Conservation (phyloP, 1,140 invertebrate genomes). For the Listronotus oregonensis region DNA sequence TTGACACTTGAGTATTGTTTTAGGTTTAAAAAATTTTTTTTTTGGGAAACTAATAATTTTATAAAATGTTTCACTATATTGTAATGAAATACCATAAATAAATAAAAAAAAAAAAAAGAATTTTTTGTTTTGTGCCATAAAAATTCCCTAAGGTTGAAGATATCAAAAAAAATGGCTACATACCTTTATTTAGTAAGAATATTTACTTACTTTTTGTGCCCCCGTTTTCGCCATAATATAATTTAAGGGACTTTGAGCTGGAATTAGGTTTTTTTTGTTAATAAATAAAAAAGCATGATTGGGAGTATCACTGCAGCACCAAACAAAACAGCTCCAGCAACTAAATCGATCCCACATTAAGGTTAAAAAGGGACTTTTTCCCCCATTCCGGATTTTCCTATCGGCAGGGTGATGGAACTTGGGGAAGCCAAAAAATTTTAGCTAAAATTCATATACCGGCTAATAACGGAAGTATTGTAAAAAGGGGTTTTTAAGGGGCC, state of each 20-base stretch:
- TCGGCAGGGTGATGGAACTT: slow-evolving; percentile 53
- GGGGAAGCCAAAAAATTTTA: slow-evolving; percentile 51
- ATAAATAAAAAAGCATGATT: slow-evolving; percentile 37
- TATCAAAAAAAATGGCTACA: too few relatives aligned
- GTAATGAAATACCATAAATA: too few relatives aligned
- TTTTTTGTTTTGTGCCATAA: too few relatives aligned
- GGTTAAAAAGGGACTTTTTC: slow-evolving; percentile 46
- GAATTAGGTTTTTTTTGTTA: slow-evolving; percentile 34
- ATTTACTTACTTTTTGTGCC: slow-evolving; percentile 35
- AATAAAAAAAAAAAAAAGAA: too few relatives aligned
- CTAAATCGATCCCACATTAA: slow-evolving; percentile 50
- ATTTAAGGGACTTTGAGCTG: slow-evolving; percentile 22
- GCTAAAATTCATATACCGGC: too few relatives aligned
- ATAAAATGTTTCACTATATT: too few relatives aligned
- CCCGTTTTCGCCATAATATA: background rate
- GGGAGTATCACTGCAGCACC: slow-evolving; percentile 46
- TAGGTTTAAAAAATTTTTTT: too few relatives aligned
- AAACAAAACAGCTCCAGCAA: slow-evolving; percentile 47
- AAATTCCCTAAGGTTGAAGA: too few relatives aligned
- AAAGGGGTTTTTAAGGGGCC: too few relatives aligned
- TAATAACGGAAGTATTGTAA: too few relatives aligned
- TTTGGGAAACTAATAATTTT: too few relatives aligned
- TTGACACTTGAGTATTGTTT: too few relatives aligned
- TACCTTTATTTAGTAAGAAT: background rate
- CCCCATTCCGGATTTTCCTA: slow-evolving; percentile 46